Evolutionary conservation across 2,888 invertebrate species (phyloP).

Genomic region (Mythimna vitellina): DNA sequence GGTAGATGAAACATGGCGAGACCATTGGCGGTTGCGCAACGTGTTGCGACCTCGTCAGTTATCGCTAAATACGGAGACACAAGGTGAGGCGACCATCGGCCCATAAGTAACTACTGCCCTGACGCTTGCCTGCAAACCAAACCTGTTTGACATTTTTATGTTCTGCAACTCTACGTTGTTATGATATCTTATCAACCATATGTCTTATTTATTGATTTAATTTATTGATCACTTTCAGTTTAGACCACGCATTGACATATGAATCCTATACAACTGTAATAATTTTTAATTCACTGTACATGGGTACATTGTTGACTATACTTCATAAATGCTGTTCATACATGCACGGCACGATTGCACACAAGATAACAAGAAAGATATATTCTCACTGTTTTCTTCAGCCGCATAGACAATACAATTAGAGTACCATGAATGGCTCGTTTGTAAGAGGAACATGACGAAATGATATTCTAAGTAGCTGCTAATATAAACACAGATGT

Average conservation of each 20-base stretch:
- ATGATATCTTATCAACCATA: slow-evolving; percentile 20
- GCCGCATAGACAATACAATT: slow-evolving; percentile 55
- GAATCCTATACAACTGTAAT: neutral
- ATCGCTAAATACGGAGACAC: slow-evolving; percentile 84
- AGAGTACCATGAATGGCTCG: slow-evolving; percentile 55
- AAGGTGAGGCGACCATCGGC: slow-evolving; percentile 84
- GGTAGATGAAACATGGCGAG: slow-evolving; percentile 77
- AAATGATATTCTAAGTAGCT: slow-evolving; percentile 57
- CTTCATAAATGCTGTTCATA: slow-evolving; percentile 22
- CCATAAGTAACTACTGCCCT: slow-evolving; percentile 76
- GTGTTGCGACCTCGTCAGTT: slow-evolving; percentile 83
- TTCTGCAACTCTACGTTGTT: slow-evolving; percentile 39
- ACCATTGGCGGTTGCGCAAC: slow-evolving; percentile 80
- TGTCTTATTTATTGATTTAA: neutral
- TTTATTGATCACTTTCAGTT: slow-evolving; percentile 5
- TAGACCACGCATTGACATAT: neutral
- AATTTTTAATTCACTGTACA: slow-evolving; percentile 1
- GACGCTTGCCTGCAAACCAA: slow-evolving; percentile 68
- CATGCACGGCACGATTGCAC: slow-evolving; percentile 46
- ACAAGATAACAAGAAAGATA: slow-evolving; percentile 60
- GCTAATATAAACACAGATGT: slow-evolving; percentile 24
- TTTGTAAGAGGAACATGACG: slow-evolving; percentile 62
- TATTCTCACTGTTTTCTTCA: slow-evolving; percentile 71
- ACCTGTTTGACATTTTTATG: slow-evolving; percentile 60
- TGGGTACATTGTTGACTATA: neutral